Percentiles rank a stretch among this genome's conserved stretches.
Evolutionary conservation across 2,797 vertebrate species (phyloP).

Genomic region (Caiman crocodilus): DNA sequence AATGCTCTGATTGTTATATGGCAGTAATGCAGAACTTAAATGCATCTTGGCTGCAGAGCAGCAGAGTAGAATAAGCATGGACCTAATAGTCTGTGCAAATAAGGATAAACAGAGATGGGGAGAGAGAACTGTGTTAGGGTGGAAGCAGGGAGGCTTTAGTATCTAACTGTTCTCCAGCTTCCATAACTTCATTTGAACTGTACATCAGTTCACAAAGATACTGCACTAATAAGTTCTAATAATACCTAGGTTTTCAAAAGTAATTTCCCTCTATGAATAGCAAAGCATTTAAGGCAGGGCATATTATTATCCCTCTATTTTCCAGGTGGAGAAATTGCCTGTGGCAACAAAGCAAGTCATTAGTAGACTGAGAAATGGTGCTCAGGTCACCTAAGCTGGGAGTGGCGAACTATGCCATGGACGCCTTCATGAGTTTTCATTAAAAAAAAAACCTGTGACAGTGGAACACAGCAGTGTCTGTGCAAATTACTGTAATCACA

Average conservation of each 20-base stretch:
- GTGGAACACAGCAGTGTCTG: not conserved
- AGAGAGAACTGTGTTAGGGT: not conserved
- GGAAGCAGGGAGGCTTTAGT: fast-evolving
- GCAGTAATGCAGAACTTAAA: not conserved
- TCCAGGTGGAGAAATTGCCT: not conserved
- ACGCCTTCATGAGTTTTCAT: not conserved
- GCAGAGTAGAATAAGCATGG: not conserved
- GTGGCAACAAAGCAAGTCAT: fast-evolving
- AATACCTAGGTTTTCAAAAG: fast-evolving
- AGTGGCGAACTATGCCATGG: not conserved
- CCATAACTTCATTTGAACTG: not conserved
- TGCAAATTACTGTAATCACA: not conserved
- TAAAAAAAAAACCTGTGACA: not conserved
- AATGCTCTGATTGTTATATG: too few relatives aligned
- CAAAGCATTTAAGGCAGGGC: not conserved
- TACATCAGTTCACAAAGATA: not conserved
- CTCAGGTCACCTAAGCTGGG: not conserved
- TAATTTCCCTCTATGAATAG: not conserved
- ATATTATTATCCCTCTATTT: not conserved
- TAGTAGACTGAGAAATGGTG: not conserved
- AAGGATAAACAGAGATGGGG: fast-evolving
- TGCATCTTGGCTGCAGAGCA: fast-evolving
- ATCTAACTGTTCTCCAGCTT: not conserved
- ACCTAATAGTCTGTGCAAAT: not conserved
- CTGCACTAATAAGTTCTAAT: not conserved